A percentile compares a stretch with the other conserved stretches of the same genome.
Conservation (phyloP, 2,113 vertebrate genomes). For the Australoheros scitulus region DNA sequence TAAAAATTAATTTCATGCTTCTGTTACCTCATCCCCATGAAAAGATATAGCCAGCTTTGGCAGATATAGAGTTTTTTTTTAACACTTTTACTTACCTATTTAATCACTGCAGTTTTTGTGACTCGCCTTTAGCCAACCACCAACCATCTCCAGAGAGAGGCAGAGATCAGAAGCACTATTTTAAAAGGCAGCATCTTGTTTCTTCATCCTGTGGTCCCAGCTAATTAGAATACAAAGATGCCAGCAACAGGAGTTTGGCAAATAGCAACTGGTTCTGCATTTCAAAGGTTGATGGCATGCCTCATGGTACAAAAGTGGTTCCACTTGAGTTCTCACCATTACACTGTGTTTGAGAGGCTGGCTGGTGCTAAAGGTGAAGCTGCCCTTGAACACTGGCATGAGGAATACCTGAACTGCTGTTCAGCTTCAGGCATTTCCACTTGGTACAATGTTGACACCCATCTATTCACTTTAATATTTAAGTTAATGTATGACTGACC, state of each 20-base stretch:
- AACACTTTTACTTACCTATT: neutral
- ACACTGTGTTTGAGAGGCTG: constrained; percentile 30
- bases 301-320: constrained; percentile 34
- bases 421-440: neutral
- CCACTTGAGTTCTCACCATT: constrained; percentile 38
- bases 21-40: neutral
- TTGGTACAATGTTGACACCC: neutral
- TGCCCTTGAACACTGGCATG: constrained; percentile 30
- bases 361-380: constrained; percentile 38
- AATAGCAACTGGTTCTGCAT: constrained; percentile 29
- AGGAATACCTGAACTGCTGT: neutral
- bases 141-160: constrained; percentile 11
- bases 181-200: constrained; percentile 57
- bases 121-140: constrained; percentile 3
- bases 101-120: neutral
- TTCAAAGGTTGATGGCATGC: constrained; percentile 49
- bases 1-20: neutral
- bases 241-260: constrained; percentile 41
- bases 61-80: neutral
- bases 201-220: constrained; percentile 20
- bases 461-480: neutral
- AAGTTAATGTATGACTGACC: neutral
- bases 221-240: constrained; percentile 59
- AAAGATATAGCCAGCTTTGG: neutral
- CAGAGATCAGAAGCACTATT: constrained; percentile 52